These are phyloP conservation scores for Aldrovandia affinis DNA, from an alignment of 2,797 vertebrate species.

Conservation along the genomic window DNA sequence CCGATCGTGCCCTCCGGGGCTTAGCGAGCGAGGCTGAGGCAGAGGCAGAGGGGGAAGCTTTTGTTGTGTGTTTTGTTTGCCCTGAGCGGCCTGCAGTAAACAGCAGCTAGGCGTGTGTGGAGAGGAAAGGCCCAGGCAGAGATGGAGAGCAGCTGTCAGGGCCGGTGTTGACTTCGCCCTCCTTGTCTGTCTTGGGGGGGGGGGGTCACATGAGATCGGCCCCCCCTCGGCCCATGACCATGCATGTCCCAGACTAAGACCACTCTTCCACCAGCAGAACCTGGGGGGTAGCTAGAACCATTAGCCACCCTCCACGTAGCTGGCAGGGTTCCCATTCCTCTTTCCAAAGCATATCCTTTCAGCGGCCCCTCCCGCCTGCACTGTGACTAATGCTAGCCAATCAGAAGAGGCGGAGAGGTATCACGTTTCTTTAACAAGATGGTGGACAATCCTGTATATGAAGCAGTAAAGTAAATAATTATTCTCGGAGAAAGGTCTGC, in stretches of 20 bases:
- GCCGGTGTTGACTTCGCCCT: conserved; percentile 48
- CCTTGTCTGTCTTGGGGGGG: conserved; percentile 31
- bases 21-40: too few relatives aligned
- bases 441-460: too few relatives aligned
- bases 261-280: neutral
- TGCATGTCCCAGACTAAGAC: neutral
- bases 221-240: too few relatives aligned
- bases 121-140: conserved; percentile 24
- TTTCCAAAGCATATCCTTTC: neutral
- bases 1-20: neutral
- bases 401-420: neutral
- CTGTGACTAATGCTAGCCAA: neutral
- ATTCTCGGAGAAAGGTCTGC: too few relatives aligned
- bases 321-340: neutral
- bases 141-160: conserved; percentile 47
- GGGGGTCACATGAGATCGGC: conserved; percentile 28
- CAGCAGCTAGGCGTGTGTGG: conserved; percentile 36
- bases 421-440: neutral
- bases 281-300: neutral
- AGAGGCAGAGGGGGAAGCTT: too few relatives aligned
- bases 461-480: too few relatives aligned
- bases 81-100: conserved; percentile 9
- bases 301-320: neutral
- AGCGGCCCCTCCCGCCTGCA: neutral
- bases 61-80: neutral